Conservation (phyloP, 2,113 vertebrate genomes). For the Petroica traversi region DNA sequence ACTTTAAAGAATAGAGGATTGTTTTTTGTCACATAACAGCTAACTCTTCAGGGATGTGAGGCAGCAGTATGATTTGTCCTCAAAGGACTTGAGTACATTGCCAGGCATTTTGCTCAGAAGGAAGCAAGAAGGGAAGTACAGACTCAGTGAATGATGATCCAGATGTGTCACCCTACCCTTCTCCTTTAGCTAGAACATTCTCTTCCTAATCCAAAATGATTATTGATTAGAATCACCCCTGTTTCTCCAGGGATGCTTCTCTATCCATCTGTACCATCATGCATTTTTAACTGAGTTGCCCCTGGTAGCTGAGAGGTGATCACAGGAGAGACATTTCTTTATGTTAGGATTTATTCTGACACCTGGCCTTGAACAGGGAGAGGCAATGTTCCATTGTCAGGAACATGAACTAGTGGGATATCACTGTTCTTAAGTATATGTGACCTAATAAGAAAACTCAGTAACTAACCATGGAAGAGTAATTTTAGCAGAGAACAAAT, state of each 20-base stretch:
- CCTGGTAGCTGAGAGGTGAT: background rate
- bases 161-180: background rate
- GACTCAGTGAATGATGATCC: background rate
- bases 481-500: conserved; percentile 59
- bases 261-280: accelerated
- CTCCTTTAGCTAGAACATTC: background rate
- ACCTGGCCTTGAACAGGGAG: background rate
- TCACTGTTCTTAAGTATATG: conserved; percentile 28
- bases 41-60: background rate
- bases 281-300: background rate
- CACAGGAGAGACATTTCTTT: background rate
- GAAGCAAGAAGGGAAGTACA: background rate
- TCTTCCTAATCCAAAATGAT: background rate
- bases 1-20: background rate
- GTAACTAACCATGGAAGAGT: conserved; percentile 18
- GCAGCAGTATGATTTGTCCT: background rate
- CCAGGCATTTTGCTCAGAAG: background rate
- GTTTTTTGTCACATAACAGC: background rate
- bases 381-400: background rate
- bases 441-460: conserved; percentile 47
- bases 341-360: background rate
- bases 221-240: background rate
- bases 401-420: background rate
- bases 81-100: background rate
- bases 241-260: background rate